Base-by-base conservation (phyloP, 2,113 vertebrate species). In the Ictidomys tridecemlineatus region DNA sequence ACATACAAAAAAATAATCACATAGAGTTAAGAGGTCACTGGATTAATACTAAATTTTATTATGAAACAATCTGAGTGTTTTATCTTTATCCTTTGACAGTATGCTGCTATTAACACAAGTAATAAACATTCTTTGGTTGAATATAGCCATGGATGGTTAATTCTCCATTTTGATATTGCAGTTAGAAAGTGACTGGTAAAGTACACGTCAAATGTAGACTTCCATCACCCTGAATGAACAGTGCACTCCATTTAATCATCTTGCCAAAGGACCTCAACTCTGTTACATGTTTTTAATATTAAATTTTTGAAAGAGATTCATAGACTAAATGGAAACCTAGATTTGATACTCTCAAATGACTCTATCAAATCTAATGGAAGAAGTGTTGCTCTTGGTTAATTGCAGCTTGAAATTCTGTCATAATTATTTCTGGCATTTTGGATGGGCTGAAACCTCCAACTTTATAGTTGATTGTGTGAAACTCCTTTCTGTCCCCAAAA, bases 361-460 rank as follows among this genome's bases (percentile, higher is more conserved):
- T 80, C 51, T 76, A 32, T 80, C 65, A 72, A 69, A 61, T 89
- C 70, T 67, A 58, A 76, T 65, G 86, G 69, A 73, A 78, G 32
- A 70, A 79, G 34, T 61, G 8, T 37, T 89, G 11, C 39, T 87
- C 45, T 93, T 85, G 5, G 30, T 78, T 97, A 90, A 85, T 85
- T 96, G 78, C 63, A 95, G n/a, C 56, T 45, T 94, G 91, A 96
- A 95, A 96, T 92, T 94, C 30, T 85, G 13, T 77, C 92, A 67
- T 92, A 92, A 95, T 96, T 97, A 93, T 92, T 85, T 65, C 45
- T 94, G 91, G 85, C 58, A 82, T 58, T 85, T 92, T 73, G 80
- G 34, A 90, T 56, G 82, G 78, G 28, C 76, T 86, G 39, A 92
- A 96, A 80, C 5, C 67, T 83, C 24, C 48, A 85, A 32, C 73